Evolutionary conservation across 2,888 invertebrate species (phyloP).

Genomic region (Anoplius nigerrimus): DNA sequence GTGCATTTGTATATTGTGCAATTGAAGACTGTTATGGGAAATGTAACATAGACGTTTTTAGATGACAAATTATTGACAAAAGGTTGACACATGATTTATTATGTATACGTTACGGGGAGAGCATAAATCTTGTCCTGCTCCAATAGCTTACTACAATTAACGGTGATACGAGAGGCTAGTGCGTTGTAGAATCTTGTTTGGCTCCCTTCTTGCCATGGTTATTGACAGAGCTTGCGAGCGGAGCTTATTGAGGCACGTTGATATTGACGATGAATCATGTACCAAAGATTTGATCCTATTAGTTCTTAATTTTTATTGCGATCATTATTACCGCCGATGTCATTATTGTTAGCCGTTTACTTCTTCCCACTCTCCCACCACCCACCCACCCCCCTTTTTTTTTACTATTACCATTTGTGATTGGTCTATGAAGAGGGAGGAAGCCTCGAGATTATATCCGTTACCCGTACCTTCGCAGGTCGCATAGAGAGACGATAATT

Average conservation of each 20-base stretch:
- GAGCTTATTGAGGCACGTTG: constrained; percentile 34
- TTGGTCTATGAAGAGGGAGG: not conserved
- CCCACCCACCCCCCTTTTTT: no score
- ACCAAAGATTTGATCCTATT: constrained; percentile 59
- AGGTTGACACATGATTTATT: constrained; percentile 33
- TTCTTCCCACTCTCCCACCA: constrained; percentile 39
- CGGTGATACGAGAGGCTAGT: constrained; percentile 18
- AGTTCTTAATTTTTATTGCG: constrained; percentile 35
- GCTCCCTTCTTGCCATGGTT: constrained; percentile 50
- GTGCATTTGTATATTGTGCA: constrained; percentile 32
- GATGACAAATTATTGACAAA: constrained; percentile 40
- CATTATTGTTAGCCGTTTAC: constrained; percentile 36
- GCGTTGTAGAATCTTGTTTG: constrained; percentile 31
- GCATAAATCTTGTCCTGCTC: constrained; percentile 39
- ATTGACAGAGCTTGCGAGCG: constrained; percentile 20
- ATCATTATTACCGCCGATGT: constrained; percentile 33
- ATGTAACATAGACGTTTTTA: constrained; percentile 51
- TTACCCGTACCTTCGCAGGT: not conserved
- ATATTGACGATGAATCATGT: constrained; percentile 36
- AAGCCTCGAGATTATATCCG: not conserved
- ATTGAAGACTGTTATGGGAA: constrained; percentile 52
- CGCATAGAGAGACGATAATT: not conserved
- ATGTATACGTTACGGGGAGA: constrained; percentile 23
- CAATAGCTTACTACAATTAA: constrained; percentile 40
- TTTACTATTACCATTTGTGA: not conserved